Conservation (phyloP, 2,888 invertebrate genomes). For the Nebria brevicollis region DNA sequence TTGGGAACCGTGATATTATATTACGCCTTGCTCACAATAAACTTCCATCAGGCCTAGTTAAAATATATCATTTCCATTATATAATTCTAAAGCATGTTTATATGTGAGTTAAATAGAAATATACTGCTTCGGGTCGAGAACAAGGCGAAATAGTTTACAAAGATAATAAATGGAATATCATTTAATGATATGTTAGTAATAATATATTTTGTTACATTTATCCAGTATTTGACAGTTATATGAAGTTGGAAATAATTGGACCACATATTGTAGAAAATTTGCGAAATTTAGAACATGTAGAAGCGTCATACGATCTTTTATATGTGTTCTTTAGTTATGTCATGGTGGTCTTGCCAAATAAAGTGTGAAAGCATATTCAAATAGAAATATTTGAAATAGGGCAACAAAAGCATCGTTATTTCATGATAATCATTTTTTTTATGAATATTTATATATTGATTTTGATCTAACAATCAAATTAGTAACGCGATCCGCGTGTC, state of each 20-base stretch:
- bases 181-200: conserved; percentile 43
- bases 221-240: conserved; percentile 31
- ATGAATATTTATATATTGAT: conserved; percentile 8
- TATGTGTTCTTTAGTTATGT: conserved; percentile 12
- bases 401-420: too few species aligned
- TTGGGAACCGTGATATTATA: neutral
- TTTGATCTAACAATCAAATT: conserved; percentile 28
- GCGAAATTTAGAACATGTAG: conserved; percentile 28
- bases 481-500: conserved; percentile 35
- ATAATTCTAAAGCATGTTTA: neutral
- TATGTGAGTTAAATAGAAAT: neutral
- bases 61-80: neutral
- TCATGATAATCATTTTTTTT: too few species aligned
- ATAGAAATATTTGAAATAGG: neutral
- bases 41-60: neutral
- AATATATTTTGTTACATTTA: conserved; percentile 30
- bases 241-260: conserved; percentile 35
- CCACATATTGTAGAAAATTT: conserved; percentile 31
- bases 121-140: neutral
- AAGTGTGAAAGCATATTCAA: neutral
- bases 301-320: conserved; percentile 28
- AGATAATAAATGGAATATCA: conserved; percentile 13
- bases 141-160: neutral
- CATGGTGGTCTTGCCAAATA: neutral
- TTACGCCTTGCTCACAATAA: conserved; percentile 16